phyloP scores from a whole-genome alignment of 2,113 vertebrate species.

The Morone chrysops region DNA sequence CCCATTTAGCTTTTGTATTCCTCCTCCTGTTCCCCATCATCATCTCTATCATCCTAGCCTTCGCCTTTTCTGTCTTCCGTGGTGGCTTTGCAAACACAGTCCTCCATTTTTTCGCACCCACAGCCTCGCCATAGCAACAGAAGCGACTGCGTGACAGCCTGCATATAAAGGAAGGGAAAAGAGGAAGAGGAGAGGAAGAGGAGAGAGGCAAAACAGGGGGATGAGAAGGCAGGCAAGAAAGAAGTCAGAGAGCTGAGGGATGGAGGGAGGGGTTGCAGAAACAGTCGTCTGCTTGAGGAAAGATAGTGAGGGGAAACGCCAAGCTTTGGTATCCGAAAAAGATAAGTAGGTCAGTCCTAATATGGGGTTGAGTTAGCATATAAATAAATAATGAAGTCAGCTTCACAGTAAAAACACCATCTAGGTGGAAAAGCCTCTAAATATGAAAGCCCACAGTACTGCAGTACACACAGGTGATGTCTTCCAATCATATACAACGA shows the following conservation, averaged over 20 bases:
- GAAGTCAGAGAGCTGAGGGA: conserved; percentile 11
- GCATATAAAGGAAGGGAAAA: conserved; percentile 42
- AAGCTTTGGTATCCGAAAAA: conserved; percentile 64
- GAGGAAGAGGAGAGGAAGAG: conserved; percentile 4
- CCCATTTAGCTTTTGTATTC: conserved; percentile 33
- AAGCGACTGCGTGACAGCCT: conserved; percentile 52
- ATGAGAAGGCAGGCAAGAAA: background rate
- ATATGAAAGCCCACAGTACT: conserved; percentile 18
- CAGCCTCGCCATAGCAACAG: conserved; percentile 80
- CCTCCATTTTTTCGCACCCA: conserved; percentile 62
- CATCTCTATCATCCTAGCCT: conserved; percentile 13
- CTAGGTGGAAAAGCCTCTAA: conserved; percentile 49
- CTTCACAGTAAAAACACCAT: conserved; percentile 60
- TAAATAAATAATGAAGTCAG: conserved; percentile 77
- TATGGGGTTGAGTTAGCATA: conserved; percentile 70
- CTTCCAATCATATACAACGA: background rate
- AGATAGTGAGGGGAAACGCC: conserved; percentile 53
- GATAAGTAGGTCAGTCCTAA: conserved; percentile 81
- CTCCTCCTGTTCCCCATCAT: conserved; percentile 11
- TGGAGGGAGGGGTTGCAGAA: conserved; percentile 46
- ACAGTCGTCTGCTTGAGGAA: conserved; percentile 46
- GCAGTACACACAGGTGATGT: background rate
- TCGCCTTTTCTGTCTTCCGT: conserved; percentile 11
- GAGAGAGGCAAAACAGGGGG: conserved; percentile 5
- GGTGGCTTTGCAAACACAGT: conserved; percentile 19